These are phyloP conservation scores for Contarinia nasturtii DNA, from an alignment of 1,140 invertebrate genomes.

Conservation along the genomic window DNA sequence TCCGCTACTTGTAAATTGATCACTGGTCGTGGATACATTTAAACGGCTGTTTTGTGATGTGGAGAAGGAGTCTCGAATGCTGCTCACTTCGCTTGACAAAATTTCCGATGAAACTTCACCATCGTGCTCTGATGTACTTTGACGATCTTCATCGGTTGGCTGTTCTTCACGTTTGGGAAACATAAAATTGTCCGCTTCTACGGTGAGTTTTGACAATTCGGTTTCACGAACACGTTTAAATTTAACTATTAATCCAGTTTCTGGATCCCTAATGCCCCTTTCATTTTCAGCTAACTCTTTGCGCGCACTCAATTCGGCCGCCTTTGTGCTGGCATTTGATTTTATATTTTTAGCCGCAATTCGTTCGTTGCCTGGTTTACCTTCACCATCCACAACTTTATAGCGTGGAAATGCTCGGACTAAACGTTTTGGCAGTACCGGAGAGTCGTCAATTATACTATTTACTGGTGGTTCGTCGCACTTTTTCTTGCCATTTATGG, in stretches of 20 bases:
- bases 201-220: slow-evolving; percentile 50
- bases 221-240: slow-evolving; percentile 50
- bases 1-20: neutral
- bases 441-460: too few relatives aligned
- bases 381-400: neutral
- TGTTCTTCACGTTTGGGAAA: slow-evolving; percentile 40
- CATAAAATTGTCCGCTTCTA: slow-evolving; percentile 69
- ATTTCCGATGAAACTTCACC: neutral
- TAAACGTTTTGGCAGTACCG: too few relatives aligned
- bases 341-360: too few relatives aligned
- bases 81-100: neutral
- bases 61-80: neutral
- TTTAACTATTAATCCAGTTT: slow-evolving; percentile 45
- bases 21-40: too few relatives aligned
- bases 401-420: neutral
- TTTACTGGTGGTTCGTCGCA: too few relatives aligned
- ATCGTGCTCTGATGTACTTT: slow-evolving; percentile 15
- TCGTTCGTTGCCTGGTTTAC: too few relatives aligned
- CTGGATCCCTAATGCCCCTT: slow-evolving; percentile 19
- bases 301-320: too few relatives aligned
- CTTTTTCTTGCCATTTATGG: too few relatives aligned
- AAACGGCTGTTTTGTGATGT: too few relatives aligned
- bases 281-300: too few relatives aligned
- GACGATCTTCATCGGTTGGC: slow-evolving; percentile 25
- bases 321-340: too few relatives aligned